A percentile compares a stretch with the other conserved stretches of the same genome.
Conservation (phyloP, 53 echinoderm and acorn worm genomes). For the Antedon mediterranea region DNA sequence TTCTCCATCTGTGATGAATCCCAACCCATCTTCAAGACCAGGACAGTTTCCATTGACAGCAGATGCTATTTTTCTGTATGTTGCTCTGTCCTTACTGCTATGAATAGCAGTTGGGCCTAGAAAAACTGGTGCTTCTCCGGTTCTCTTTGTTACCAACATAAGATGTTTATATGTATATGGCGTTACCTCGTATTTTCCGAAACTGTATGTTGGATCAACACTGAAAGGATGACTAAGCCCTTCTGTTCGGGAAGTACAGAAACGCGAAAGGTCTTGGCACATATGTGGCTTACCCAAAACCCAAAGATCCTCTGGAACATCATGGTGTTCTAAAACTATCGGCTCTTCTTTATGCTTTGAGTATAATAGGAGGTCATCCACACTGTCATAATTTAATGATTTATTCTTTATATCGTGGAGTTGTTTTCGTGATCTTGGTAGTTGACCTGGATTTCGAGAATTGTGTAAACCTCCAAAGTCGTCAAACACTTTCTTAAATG, state of each 20-base stretch:
- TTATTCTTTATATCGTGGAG: no score
- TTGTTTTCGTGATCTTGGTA: no score
- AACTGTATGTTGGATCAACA: conserved; percentile 21
- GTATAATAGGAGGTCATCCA: not conserved
- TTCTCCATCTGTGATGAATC: conserved; percentile 27
- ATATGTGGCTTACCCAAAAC: conserved; percentile 10
- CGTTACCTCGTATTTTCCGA: conserved; percentile 15
- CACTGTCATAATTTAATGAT: not conserved
- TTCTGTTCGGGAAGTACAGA: not conserved
- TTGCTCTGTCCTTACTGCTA: not conserved
- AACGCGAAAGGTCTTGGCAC: conserved; percentile 3
- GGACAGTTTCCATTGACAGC: not conserved
- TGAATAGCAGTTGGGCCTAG: conserved; percentile 27
- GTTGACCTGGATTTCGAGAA: no score
- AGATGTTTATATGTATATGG: conserved; percentile 11
- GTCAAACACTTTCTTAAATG: no score
- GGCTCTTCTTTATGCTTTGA: conserved; percentile 1
- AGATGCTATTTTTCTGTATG: conserved; percentile 12
- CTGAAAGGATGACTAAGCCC: conserved; percentile 6
- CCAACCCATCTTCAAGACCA: not conserved
- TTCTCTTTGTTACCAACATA: conserved; percentile 6
- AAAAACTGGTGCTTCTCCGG: not conserved
- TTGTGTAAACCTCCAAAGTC: no score
- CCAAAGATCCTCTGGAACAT: conserved; percentile 15
- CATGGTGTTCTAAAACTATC: conserved; percentile 4